Evolutionary conservation across 1,140 invertebrate genomes (phyloP).

Genomic region (Rhagoletis zephyria): DNA sequence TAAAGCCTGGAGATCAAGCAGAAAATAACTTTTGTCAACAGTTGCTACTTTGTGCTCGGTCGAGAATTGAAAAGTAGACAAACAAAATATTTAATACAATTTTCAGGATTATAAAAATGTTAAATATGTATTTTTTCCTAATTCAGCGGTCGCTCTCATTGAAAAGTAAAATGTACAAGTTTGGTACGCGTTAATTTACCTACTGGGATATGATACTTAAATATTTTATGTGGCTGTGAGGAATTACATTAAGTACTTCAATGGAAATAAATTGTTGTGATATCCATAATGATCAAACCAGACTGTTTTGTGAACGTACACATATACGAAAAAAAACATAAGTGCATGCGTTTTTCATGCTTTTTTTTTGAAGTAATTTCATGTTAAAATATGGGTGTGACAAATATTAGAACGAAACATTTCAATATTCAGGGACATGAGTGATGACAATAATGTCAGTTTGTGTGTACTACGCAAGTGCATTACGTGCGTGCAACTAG

Average conservation of each 20-base stretch:
- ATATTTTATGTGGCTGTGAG: background rate
- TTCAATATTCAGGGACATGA: background rate
- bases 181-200: too few species aligned
- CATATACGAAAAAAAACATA: background rate
- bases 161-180: too few species aligned
- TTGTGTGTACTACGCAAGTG: too few species aligned
- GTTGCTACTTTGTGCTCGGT: too few species aligned
- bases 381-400: conserved; percentile 43
- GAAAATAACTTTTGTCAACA: too few species aligned
- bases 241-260: conserved; percentile 1
- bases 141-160: too few species aligned
- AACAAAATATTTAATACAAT: too few species aligned
- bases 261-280: conserved; percentile 39
- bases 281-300: conserved; percentile 46
- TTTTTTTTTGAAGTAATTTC: background rate
- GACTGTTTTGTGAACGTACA: background rate
- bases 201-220: background rate
- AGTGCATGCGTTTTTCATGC: background rate
- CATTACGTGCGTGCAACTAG: too few species aligned
- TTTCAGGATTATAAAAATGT: too few species aligned
- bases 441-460: background rate
- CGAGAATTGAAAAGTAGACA: too few species aligned
- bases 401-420: conserved; percentile 13
- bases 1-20: too few species aligned
- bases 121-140: too few species aligned